Evolutionary conservation across 1,140 invertebrate species (phyloP).

Genomic region (Drosophila ananassae): DNA sequence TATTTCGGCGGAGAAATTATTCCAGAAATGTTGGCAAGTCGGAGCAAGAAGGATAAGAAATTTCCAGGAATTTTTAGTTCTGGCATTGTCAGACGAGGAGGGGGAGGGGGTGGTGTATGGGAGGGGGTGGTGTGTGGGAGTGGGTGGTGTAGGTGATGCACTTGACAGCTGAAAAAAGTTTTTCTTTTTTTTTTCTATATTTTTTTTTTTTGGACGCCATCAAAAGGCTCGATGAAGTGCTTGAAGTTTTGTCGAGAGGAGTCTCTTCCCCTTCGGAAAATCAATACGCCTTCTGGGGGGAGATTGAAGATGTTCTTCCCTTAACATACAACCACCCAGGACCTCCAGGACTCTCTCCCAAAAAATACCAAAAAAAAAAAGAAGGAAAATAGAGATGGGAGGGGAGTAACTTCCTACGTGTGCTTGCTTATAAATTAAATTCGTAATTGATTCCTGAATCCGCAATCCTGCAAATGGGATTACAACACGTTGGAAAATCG

Average conservation of each 20-base stretch:
- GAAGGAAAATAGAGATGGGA: background rate
- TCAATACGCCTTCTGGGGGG: background rate
- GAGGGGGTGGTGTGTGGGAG: background rate
- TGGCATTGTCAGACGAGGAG: conserved; percentile 37
- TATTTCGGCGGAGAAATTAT: conserved; percentile 61
- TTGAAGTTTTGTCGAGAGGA: conserved; percentile 12
- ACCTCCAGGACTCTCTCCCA: background rate
- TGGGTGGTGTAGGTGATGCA: conserved; percentile 40
- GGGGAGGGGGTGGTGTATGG: background rate
- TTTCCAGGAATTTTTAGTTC: conserved; percentile 29
- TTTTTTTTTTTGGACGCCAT: conserved; percentile 8
- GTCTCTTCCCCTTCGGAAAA: background rate
- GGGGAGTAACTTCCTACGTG: background rate
- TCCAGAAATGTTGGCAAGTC: conserved; percentile 53
- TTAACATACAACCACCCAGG: too few relatives aligned
- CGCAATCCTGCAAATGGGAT: conserved; percentile 82
- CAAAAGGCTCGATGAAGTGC: conserved; percentile 64
- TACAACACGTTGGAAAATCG: conserved; percentile 79
- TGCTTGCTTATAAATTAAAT: conserved; percentile 76
- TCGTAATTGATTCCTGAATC: conserved; percentile 82
- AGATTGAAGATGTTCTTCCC: background rate
- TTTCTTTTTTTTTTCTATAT: background rate
- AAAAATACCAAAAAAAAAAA: background rate
- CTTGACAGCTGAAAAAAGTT: conserved; percentile 63
- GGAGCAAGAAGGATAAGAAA: conserved; percentile 14